phyloP scores from a whole-genome alignment of 2,888 invertebrate genomes.

The Loripinus fragilis region DNA sequence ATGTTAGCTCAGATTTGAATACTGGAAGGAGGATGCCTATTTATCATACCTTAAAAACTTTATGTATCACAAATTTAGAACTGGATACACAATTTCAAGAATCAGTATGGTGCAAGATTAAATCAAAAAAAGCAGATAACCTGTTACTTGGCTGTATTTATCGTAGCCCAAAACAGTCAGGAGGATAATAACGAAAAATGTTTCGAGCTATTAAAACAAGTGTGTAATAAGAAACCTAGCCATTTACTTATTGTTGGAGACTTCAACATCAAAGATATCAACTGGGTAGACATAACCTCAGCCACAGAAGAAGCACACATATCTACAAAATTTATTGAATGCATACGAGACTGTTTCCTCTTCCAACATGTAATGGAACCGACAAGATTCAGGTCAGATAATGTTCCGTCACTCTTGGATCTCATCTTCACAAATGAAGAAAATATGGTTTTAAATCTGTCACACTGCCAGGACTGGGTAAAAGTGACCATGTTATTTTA shows the following conservation, averaged over 20 bases:
- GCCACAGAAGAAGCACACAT: neutral
- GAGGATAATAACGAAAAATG: neutral
- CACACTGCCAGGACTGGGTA: neutral
- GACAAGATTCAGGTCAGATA: conserved; percentile 9
- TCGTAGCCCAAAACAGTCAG: neutral
- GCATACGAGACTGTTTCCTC: neutral
- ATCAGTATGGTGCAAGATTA: neutral
- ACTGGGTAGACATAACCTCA: neutral
- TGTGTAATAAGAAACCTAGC: neutral
- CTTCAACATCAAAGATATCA: neutral
- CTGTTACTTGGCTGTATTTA: neutral
- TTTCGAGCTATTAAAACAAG: neutral
- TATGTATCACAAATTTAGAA: neutral
- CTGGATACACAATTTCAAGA: neutral
- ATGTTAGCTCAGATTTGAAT: neutral
- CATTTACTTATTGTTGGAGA: neutral
- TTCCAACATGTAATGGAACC: neutral
- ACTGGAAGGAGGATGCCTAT: neutral
- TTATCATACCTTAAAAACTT: neutral
- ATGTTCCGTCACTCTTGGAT: neutral
- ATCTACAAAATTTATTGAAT: conserved; percentile 12
- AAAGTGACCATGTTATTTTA: conserved; percentile 8
- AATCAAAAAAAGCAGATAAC: neutral
- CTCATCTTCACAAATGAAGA: conserved; percentile 20
- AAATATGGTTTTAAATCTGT: neutral